These are phyloP conservation scores for Melitaea cinxia DNA, from an alignment of 1,140 invertebrate species.

Conservation along the genomic window DNA sequence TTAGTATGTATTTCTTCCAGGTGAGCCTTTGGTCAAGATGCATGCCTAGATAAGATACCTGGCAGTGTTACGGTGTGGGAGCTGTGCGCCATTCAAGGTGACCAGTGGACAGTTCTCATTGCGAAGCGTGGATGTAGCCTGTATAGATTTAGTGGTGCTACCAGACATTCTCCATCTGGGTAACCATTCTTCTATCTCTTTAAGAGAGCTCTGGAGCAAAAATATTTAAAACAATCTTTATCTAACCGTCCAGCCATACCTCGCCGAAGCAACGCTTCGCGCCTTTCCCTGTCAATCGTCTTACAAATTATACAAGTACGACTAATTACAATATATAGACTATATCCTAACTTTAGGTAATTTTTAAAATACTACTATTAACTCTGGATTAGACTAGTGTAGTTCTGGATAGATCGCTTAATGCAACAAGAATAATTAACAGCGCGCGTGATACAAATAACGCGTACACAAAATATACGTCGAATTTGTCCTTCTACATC, in stretches of 20 bases:
- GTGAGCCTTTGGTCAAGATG: too few relatives aligned
- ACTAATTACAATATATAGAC: constrained; percentile 43
- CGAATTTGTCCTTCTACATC: too few relatives aligned
- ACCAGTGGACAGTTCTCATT: too few relatives aligned
- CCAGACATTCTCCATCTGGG: too few relatives aligned
- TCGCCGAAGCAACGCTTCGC: not conserved
- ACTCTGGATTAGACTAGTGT: constrained; percentile 43
- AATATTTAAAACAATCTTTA: constrained; percentile 41
- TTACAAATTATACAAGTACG: constrained; percentile 26
- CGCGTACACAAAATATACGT: constrained; percentile 44
- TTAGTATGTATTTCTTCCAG: too few relatives aligned
- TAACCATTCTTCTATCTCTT: too few relatives aligned
- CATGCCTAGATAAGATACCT: too few relatives aligned
- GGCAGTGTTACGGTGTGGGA: too few relatives aligned
- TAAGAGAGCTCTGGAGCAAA: too few relatives aligned
- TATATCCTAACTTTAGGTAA: constrained; percentile 42
- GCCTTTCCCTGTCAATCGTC: constrained; percentile 27
- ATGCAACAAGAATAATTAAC: constrained; percentile 51
- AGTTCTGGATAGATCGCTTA: constrained; percentile 52
- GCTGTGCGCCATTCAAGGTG: too few relatives aligned
- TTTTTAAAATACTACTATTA: constrained; percentile 42
- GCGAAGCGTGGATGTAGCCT: too few relatives aligned
- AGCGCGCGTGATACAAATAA: constrained; percentile 35
- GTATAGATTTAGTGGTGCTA: too few relatives aligned
- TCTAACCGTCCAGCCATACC: constrained; percentile 17